Evolutionary conservation across 2,888 invertebrate genomes (phyloP), one percentile per base, ranked within the genome.

Genomic region (Mycalesis mineus): DNA sequence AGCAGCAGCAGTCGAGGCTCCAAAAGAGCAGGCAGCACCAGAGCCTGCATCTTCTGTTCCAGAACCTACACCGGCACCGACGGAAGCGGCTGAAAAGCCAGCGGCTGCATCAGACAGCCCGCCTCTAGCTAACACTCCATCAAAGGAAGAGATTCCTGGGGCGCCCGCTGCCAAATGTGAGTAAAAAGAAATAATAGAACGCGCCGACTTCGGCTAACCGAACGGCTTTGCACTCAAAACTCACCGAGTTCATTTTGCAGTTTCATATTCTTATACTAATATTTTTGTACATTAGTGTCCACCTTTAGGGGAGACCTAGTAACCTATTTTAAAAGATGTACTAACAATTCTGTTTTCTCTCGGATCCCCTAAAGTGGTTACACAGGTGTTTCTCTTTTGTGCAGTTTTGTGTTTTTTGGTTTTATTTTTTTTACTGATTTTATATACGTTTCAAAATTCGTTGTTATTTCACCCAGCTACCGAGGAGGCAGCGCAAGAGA

Each of bases 391-490:
- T 80, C 76, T 78, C 77, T 71, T 80, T 88, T 88, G 88, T 88
- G 88, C 81, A 77, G 87, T 88, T 88, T 84, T 88, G 88, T 87
- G 86, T 84, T 84, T 85, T 86, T 73, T 82, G 84, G 84, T 87
- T 78, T 88, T 78, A 82, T 83, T 79, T 87, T 79, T 87, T 87
- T 78, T 81, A 83, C 84, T 87, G 77, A 68, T 84, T 80, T 47
- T 82, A 77, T 82, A 80, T 83, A 85, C 73, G 81, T 88, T 89
- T 83, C 88, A 88, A 88, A 83, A 82, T 78, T 78, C 88, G 86
- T 88, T 89, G 83, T 90, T 88, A 88, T 89, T 89, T 88, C 88
- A 90, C 81, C 88, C 90, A 91, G 90, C 89, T 88, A 86, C 84
- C 88, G 90, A 90, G 90, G 90, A 89, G 80, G 88, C 88, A 84